These are phyloP conservation scores for Sesia bembeciformis DNA, from an alignment of 2,888 invertebrate species.

Conservation along the genomic window DNA sequence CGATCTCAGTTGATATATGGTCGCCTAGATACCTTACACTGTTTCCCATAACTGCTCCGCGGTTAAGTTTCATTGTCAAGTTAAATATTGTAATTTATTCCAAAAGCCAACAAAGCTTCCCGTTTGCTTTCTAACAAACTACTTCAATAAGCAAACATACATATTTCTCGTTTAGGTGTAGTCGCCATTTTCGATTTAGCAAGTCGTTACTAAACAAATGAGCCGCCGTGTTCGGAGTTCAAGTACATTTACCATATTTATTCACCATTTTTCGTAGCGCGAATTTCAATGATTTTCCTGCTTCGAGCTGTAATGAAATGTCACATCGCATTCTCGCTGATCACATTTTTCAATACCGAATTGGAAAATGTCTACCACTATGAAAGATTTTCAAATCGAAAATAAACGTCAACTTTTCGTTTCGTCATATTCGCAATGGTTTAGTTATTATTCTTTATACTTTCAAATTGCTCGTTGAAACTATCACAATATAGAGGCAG, in stretches of 20 bases:
- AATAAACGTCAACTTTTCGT: too few relatives aligned
- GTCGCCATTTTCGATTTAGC: conserved; percentile 26
- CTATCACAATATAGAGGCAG: not conserved
- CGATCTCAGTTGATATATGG: conserved; percentile 31
- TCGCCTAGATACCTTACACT: conserved; percentile 26
- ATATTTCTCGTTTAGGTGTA: conserved; percentile 20
- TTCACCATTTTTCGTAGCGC: not conserved
- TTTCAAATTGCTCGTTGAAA: not conserved
- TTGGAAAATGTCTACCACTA: not conserved
- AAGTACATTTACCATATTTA: not conserved
- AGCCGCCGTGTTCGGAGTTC: not conserved
- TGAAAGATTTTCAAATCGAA: too few relatives aligned
- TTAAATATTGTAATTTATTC: conserved; percentile 45
- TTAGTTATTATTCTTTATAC: not conserved
- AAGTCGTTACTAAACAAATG: conserved; percentile 15
- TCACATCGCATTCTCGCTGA: conserved; percentile 14
- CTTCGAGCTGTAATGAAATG: conserved; percentile 16
- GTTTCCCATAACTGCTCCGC: conserved; percentile 18
- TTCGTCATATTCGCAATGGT: too few relatives aligned
- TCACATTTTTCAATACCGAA: conserved; percentile 1
- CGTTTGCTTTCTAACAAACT: conserved; percentile 21
- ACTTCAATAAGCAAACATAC: conserved; percentile 10
- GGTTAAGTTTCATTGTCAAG: conserved; percentile 29
- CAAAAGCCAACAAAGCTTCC: conserved; percentile 24
- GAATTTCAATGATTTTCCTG: conserved; percentile 13